Evolutionary conservation across 1,140 invertebrate species (phyloP).

Genomic region (Cyphomyrmex costatus): DNA sequence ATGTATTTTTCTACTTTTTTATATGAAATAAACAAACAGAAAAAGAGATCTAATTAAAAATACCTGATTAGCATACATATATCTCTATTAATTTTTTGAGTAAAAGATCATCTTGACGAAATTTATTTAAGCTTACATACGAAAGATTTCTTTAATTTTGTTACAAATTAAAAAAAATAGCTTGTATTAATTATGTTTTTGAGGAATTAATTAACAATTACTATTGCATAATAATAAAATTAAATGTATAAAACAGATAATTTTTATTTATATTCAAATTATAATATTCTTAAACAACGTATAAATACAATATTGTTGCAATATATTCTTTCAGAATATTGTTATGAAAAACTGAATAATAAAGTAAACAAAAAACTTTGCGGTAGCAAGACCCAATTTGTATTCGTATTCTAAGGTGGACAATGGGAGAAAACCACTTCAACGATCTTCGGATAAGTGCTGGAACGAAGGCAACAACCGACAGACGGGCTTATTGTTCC

Average conservation of each 20-base stretch:
- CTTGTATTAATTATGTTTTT: background rate
- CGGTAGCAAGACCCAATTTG: background rate
- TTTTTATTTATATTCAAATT: background rate
- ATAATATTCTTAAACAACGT: background rate
- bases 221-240: background rate
- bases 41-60: too few relatives aligned
- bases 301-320: background rate
- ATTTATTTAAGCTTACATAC: background rate
- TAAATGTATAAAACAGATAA: background rate
- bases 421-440: background rate
- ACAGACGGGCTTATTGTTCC: constrained; percentile 28
- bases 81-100: background rate
- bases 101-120: background rate
- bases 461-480: constrained; percentile 3
- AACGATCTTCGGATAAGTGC: background rate
- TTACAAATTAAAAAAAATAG: background rate
- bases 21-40: background rate
- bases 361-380: background rate
- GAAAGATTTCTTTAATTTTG: background rate
- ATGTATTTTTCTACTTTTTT: background rate
- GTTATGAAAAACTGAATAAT: background rate
- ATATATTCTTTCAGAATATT: background rate
- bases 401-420: background rate
- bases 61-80: background rate
- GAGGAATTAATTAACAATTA: background rate